phyloP scores from a whole-genome alignment of 2,113 vertebrate species.

The Coptodon bakossiorum region DNA sequence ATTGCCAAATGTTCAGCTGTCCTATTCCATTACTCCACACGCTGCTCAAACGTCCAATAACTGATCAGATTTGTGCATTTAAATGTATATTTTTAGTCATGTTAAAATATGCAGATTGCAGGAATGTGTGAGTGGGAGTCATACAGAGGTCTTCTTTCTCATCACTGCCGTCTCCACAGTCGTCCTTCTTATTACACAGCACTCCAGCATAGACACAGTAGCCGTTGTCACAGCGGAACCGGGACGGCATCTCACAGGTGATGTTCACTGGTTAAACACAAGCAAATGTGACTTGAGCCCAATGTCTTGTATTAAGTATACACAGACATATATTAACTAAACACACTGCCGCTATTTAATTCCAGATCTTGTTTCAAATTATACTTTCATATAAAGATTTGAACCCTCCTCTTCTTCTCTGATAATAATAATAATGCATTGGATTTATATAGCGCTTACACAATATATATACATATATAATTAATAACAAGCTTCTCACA shows the following conservation, averaged over 20 bases:
- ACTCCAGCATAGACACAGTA: slow-evolving; percentile 62
- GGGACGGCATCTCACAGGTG: slow-evolving; percentile 62
- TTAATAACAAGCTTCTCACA: slow-evolving; percentile 67
- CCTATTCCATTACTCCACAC: background rate
- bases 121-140: background rate
- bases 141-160: slow-evolving; percentile 62
- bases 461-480: rapidly evolving
- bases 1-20: background rate
- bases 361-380: background rate
- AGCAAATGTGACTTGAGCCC: background rate
- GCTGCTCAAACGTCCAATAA: background rate
- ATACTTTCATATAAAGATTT: background rate
- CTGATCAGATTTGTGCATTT: background rate
- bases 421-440: no score
- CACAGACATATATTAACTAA: background rate
- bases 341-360: background rate
- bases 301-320: background rate
- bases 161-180: slow-evolving; percentile 70
- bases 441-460: no score
- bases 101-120: background rate
- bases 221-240: slow-evolving; percentile 64
- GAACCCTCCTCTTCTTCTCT: background rate
- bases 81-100: background rate
- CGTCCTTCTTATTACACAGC: slow-evolving; percentile 64
- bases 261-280: slow-evolving; percentile 47